Percentiles rank a stretch among this genome's conserved stretches.
These are phyloP conservation scores for Dinoponera quadriceps DNA, from an alignment of 1,140 invertebrate genomes.

Conservation along the genomic window DNA sequence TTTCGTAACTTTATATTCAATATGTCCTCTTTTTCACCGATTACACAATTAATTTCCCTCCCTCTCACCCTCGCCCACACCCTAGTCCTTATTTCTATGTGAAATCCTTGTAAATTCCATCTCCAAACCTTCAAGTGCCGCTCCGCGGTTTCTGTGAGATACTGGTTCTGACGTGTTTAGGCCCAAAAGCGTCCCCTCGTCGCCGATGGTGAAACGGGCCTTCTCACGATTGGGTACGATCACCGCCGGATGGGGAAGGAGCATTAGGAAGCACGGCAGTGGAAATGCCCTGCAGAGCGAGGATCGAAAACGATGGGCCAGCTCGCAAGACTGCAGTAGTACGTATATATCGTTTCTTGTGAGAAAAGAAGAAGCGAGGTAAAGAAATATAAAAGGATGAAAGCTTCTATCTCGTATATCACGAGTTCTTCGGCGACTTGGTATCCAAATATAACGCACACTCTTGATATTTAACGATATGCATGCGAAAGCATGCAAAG, in stretches of 20 bases:
- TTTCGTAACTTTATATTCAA: slow-evolving; percentile 51
- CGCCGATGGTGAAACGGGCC: slow-evolving; percentile 97
- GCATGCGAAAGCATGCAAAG: not conserved
- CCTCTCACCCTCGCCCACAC: too few species aligned
- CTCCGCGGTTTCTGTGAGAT: slow-evolving; percentile 84
- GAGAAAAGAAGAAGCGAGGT: not conserved
- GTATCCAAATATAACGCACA: not conserved
- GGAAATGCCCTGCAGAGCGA: slow-evolving; percentile 90
- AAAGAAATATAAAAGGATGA: too few species aligned
- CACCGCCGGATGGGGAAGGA: slow-evolving; percentile 95
- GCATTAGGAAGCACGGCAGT: slow-evolving; percentile 91
- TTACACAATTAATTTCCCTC: not conserved
- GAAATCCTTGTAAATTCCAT: slow-evolving; percentile 7
- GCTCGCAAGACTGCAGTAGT: slow-evolving; percentile 96
- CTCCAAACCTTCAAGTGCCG: slow-evolving; percentile 82
- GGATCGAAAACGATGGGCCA: slow-evolving; percentile 96
- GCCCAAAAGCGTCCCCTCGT: slow-evolving; percentile 96
- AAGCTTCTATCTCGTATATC: slow-evolving; percentile 13
- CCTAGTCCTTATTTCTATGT: not conserved
- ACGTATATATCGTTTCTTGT: slow-evolving; percentile 79
- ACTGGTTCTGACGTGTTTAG: slow-evolving; percentile 87
- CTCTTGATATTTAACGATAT: not conserved
- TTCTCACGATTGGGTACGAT: slow-evolving; percentile 95
- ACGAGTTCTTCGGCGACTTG: not conserved
- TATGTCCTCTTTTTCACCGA: slow-evolving; percentile 34